Percentiles rank a stretch among this genome's conserved stretches.
phyloP scores from a whole-genome alignment of 2,888 invertebrate species.

The Cataglyphis albicans region DNA sequence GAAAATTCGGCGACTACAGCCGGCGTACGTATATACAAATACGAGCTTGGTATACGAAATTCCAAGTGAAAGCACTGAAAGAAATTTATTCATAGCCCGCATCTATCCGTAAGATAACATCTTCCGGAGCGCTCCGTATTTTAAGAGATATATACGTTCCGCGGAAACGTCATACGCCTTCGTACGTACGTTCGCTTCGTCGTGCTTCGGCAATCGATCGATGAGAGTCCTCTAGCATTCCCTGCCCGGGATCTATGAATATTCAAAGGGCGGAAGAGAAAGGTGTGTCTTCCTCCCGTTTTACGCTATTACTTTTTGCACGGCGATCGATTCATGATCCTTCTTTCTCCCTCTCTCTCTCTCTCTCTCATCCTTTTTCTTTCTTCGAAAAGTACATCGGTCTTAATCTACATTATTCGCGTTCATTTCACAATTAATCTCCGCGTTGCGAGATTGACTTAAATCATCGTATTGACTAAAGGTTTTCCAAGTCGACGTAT shows the following conservation, averaged over 20 bases:
- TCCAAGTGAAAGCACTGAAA: slow-evolving; percentile 55
- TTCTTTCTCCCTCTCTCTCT: not conserved
- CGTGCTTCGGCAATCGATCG: slow-evolving; percentile 41
- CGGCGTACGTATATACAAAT: slow-evolving; percentile 45
- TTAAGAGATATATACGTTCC: slow-evolving; percentile 29
- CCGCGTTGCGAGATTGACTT: not conserved
- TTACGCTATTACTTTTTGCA: slow-evolving; percentile 6
- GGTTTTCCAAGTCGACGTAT: not conserved
- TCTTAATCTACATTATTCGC: slow-evolving; percentile 33
- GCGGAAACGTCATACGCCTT: slow-evolving; percentile 31
- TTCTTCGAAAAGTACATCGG: not conserved
- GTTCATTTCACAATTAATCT: slow-evolving; percentile 4
- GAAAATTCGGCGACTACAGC: slow-evolving; percentile 56
- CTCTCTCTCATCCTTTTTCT: too few relatives aligned
- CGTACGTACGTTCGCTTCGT: not conserved
- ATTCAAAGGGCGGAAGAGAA: slow-evolving; percentile 48
- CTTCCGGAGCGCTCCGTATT: slow-evolving; percentile 21
- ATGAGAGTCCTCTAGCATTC: slow-evolving; percentile 38
- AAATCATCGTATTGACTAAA: not conserved
- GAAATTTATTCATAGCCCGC: slow-evolving; percentile 70
- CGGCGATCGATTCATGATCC: slow-evolving; percentile 20
- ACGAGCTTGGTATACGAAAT: slow-evolving; percentile 35
- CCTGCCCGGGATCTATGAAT: slow-evolving; percentile 59
- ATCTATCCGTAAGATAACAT: slow-evolving; percentile 59
- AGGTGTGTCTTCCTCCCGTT: slow-evolving; percentile 1